Conservation (phyloP, 2,888 invertebrate species). For the Eristalis arbustorum region DNA sequence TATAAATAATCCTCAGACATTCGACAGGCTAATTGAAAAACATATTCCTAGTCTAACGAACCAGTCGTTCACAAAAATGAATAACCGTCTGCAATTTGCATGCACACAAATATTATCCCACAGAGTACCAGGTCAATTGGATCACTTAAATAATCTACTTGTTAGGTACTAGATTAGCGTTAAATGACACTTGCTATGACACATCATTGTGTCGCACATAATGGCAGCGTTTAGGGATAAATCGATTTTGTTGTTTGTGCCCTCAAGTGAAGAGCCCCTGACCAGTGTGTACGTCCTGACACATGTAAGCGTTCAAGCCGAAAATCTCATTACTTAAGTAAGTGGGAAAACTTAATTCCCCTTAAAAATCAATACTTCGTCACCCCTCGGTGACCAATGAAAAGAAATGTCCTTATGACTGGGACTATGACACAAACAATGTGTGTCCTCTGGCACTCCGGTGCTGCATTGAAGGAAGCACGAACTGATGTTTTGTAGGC, state of each 20-base stretch:
- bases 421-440: neutral
- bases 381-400: neutral
- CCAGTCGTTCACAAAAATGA: neutral
- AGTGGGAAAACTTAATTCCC: neutral
- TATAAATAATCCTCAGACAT: no score
- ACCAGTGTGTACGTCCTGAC: neutral
- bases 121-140: neutral
- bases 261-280: neutral
- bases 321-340: neutral
- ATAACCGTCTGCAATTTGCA: neutral
- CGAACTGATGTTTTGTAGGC: neutral
- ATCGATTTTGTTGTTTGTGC: neutral
- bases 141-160: neutral
- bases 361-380: neutral
- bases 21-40: neutral
- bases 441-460: neutral
- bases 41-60: neutral
- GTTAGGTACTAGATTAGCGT: neutral
- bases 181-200: neutral
- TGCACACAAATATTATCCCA: neutral
- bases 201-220: neutral
- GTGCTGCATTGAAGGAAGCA: neutral
- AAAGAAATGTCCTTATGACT: neutral
- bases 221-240: neutral
- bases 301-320: neutral